These are phyloP conservation scores for Orthonevra nobilis DNA, from an alignment of 2,888 invertebrate genomes.

Conservation along the genomic window DNA sequence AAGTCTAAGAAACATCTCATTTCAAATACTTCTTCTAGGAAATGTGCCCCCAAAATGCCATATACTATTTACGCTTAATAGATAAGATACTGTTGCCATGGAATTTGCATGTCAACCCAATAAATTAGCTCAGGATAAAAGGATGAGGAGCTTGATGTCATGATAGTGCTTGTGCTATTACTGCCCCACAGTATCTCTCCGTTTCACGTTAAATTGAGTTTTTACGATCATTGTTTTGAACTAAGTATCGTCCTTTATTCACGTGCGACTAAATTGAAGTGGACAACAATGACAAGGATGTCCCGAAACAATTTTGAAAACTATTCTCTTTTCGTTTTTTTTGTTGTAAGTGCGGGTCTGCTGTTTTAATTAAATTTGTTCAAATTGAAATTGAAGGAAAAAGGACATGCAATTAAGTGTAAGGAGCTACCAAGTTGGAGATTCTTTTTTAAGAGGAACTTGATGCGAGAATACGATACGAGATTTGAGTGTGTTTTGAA, in stretches of 20 bases:
- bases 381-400: conserved; percentile 46
- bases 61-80: conserved; percentile 32
- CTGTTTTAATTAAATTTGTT: conserved; percentile 65
- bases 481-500: conserved; percentile 45
- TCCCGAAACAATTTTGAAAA: conserved; percentile 51
- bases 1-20: too few relatives aligned
- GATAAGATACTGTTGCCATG: conserved; percentile 57
- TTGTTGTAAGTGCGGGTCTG: conserved; percentile 30
- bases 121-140: conserved; percentile 58
- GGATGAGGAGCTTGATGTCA: conserved; percentile 27
- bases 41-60: too few relatives aligned
- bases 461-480: not conserved
- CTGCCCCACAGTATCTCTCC: conserved; percentile 13
- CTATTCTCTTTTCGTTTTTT: conserved; percentile 28
- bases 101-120: conserved; percentile 61
- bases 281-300: conserved; percentile 20
- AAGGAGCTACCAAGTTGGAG: conserved; percentile 22
- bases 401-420: conserved; percentile 61
- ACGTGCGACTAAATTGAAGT: conserved; percentile 17
- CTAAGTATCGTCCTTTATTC: conserved; percentile 12
- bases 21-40: too few relatives aligned
- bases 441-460: not conserved
- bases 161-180: not conserved
- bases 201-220: conserved; percentile 47
- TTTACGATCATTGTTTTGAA: conserved; percentile 26